Conservation (phyloP, 2,113 vertebrate genomes). For the Ptilonorhynchus violaceus region DNA sequence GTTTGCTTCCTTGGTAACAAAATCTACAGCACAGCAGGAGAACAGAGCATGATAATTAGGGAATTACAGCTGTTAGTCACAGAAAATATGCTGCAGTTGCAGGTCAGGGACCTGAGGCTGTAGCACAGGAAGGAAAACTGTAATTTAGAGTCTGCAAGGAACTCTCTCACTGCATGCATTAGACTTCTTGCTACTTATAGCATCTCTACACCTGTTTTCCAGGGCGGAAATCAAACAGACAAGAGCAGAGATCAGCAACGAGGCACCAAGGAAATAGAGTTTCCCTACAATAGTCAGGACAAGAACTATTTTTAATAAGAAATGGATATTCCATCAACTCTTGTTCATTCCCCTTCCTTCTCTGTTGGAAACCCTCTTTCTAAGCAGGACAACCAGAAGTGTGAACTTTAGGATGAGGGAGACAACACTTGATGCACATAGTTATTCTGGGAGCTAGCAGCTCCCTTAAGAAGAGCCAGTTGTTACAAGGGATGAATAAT, state of each 20-base stretch:
- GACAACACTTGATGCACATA: neutral
- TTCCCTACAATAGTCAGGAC: neutral
- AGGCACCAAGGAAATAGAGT: neutral
- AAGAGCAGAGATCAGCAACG: conserved; percentile 52
- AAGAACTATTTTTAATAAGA: neutral
- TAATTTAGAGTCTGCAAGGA: conserved; percentile 78
- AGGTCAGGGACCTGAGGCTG: conserved; percentile 74
- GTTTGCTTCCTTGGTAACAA: conserved; percentile 71
- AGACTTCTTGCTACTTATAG: conserved; percentile 38
- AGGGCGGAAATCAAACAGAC: conserved; percentile 47
- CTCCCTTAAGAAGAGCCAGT: neutral
- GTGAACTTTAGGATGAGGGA: neutral
- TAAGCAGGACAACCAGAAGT: neutral
- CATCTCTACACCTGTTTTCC: conserved; percentile 67
- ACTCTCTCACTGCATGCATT: conserved; percentile 3
- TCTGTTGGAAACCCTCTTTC: neutral
- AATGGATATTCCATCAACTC: neutral
- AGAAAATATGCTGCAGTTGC: conserved; percentile 71
- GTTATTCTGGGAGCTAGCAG: neutral
- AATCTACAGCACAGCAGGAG: conserved; percentile 75
- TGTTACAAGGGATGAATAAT: neutral
- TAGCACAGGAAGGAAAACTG: conserved; percentile 76
- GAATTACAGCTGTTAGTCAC: conserved; percentile 77
- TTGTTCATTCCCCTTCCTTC: neutral
- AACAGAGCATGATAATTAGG: conserved; percentile 78